These are phyloP conservation scores for Pangasianodon gigas DNA, from an alignment of 2,113 vertebrate genomes.

Conservation along the genomic window DNA sequence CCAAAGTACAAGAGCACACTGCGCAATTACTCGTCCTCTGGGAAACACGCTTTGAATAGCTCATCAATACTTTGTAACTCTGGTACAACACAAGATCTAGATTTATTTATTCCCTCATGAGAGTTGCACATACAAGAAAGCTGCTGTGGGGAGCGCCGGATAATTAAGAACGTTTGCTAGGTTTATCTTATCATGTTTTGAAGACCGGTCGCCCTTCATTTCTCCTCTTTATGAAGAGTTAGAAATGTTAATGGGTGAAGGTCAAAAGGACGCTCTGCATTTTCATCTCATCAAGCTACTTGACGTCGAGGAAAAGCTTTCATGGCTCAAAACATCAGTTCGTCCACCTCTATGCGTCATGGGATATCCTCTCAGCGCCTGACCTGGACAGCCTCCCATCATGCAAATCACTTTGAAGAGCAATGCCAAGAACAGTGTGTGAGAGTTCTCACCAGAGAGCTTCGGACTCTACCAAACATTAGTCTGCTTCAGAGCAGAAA, in stretches of 20 bases:
- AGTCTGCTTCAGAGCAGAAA: conserved; percentile 31
- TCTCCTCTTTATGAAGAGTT: conserved; percentile 22
- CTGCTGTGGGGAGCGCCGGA: conserved; percentile 25
- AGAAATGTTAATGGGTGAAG: background rate
- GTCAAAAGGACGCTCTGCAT: background rate
- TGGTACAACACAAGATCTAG: conserved; percentile 41
- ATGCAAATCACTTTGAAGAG: conserved; percentile 41
- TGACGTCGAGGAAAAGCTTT: background rate
- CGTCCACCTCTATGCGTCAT: background rate
- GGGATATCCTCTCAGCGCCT: background rate
- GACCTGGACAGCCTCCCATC: conserved; percentile 4
- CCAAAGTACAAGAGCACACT: conserved; percentile 41
- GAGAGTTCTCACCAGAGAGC: conserved; percentile 23
- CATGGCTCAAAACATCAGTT: background rate
- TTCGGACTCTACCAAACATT: conserved; percentile 13
- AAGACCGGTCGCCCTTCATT: conserved; percentile 9
- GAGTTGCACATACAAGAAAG: conserved; percentile 32
- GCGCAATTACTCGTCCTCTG: conserved; percentile 49
- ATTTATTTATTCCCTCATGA: conserved; percentile 51
- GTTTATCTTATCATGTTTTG: conserved; percentile 42
- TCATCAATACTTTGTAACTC: conserved; percentile 59
- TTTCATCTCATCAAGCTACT: background rate
- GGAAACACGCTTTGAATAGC: conserved; percentile 52
- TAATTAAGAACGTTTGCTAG: conserved; percentile 47
- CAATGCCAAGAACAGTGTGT: conserved; percentile 1